These are phyloP conservation scores for Daktulosphaira vitifoliae DNA, from an alignment of 1,140 invertebrate species.

Conservation along the genomic window DNA sequence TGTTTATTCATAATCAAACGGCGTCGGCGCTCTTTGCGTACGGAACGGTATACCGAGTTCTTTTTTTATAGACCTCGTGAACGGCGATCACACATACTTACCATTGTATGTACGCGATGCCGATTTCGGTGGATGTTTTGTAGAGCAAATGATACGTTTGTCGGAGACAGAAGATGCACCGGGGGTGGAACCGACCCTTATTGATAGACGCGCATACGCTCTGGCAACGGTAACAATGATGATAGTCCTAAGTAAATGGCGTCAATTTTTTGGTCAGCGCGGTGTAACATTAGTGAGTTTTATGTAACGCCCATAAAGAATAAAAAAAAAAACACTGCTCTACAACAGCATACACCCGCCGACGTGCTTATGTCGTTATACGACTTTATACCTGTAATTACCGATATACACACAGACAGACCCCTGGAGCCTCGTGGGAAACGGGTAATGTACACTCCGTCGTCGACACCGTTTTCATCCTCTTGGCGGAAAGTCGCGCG, in stretches of 20 bases:
- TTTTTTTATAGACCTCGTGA: neutral
- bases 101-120: too few relatives aligned
- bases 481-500: conserved; percentile 2
- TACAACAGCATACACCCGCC: neutral
- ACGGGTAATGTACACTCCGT: conserved; percentile 27
- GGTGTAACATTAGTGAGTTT: conserved; percentile 19
- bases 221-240: conserved; percentile 7
- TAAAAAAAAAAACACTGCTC: conserved; percentile 21
- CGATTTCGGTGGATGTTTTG: too few relatives aligned
- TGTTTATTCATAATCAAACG: conserved; percentile 29
- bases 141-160: conserved; percentile 29
- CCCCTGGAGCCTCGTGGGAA: conserved; percentile 24
- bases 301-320: conserved; percentile 6
- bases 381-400: conserved; percentile 31
- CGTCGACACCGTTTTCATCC: neutral
- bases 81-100: too few relatives aligned
- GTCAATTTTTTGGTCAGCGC: conserved; percentile 30
- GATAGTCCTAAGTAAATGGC: conserved; percentile 33
- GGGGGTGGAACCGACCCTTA: conserved; percentile 28
- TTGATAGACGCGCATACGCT: neutral
- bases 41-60: too few relatives aligned
- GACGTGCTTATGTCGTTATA: conserved; percentile 27
- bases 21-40: neutral
- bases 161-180: conserved; percentile 5
- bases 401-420: neutral